Base-by-base conservation (phyloP, 2,888 invertebrate species). In the Gnatocerus cornutus region DNA sequence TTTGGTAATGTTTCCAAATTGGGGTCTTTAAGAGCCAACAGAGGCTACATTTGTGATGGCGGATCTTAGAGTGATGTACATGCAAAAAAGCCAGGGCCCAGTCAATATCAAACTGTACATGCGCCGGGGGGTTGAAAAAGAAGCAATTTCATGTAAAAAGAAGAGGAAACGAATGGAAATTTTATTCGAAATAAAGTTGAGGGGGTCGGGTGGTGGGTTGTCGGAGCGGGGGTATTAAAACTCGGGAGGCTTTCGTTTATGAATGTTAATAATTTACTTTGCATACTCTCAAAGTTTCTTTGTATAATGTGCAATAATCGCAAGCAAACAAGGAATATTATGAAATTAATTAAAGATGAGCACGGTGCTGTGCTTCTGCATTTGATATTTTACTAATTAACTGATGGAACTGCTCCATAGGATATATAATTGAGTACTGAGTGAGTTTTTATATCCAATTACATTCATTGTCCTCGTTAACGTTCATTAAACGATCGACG, bases 191-290 rank as follows among this genome's bases (percentile, higher is more conserved):
- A 82, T 82, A 82, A 84, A 83, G 82, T 82, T 81, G 79, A n/a
- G 16, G 52, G 53, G 53, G 67, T 14, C 7, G 55, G 43, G 45
- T 10, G 33, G 45, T 29, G 21, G 39, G 21, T 8, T 8, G 46
- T 6, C 13, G 50, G 10, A 13, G 55, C 48, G 74, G 74, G 53
- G 76, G 81, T 80, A 82, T 84, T 83, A 83, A 84, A 84, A 82
- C 80, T 82, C 80, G 78, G 74, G 73, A 80, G 80, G 81, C 80
- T 82, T 82, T 82, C 82, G 82, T 83, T 84, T 84, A 84, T 83
- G 84, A 84, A 84, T 84, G 84, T 82, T 84, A 84, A 84, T 84
- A 84, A 84, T 84, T 84, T 84, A 84, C 83, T 84, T 84, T 84
- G 83, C 84, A 84, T 84, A 83, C 77, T 80, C 75, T 76, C 74